These are phyloP conservation scores for Anguilla anguilla DNA, from an alignment of 2,797 vertebrate species.

Conservation along the genomic window DNA sequence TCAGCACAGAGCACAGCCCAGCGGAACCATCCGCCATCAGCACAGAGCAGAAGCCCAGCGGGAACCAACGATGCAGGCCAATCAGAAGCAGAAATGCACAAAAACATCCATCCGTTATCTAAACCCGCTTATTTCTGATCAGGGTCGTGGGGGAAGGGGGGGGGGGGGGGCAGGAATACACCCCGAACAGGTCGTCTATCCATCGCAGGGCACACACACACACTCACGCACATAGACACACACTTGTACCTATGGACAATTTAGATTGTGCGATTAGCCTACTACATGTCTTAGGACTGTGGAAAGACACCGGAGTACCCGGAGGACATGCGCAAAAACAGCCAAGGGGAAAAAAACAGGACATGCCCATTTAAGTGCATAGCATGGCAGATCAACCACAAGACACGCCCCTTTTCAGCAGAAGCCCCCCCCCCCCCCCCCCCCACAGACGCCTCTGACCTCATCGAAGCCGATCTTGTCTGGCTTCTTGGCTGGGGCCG, in stretches of 20 bases:
- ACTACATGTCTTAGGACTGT: no score
- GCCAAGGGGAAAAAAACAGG: constrained; percentile 1
- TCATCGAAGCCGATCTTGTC: constrained; percentile 98
- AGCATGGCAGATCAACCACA: neutral
- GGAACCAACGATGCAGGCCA: neutral
- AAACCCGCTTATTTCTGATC: no score
- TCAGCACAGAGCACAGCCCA: no score
- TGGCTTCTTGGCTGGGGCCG: constrained; percentile 74
- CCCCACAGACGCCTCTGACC: constrained; percentile 65
- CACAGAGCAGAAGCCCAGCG: constrained; percentile 23
- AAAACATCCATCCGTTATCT: no score
- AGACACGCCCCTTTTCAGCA: constrained; percentile 44
- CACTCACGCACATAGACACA: no score
- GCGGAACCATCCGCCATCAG: constrained; percentile 3
- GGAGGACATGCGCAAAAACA: neutral
- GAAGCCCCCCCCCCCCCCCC: constrained; percentile 60
- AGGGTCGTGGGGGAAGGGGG: no score
- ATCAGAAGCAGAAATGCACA: neutral
- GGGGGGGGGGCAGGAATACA: no score
- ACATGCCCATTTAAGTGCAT: neutral
- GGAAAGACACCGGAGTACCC: neutral
- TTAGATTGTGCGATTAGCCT: no score
- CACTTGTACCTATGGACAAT: no score
- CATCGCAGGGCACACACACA: no score
- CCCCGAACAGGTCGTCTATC: no score